Evolutionary conservation across 92 coral and sea anemone species (phyloP).

Genomic region (Ricordea florida): DNA sequence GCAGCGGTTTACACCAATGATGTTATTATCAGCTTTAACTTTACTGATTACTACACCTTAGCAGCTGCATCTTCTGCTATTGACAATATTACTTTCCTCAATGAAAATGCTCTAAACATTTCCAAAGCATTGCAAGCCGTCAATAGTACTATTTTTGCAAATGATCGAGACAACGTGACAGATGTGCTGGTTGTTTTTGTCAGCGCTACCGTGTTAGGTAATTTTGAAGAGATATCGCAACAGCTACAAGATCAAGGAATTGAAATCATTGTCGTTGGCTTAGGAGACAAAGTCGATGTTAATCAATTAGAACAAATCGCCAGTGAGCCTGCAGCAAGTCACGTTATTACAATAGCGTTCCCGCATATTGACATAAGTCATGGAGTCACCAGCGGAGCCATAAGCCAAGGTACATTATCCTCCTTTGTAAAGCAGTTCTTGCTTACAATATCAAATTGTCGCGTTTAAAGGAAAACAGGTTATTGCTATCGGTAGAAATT

Average conservation of each 20-base stretch:
- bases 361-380: constrained; percentile 2
- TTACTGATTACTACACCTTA: constrained; percentile 11
- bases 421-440: background rate
- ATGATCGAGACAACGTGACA: constrained; percentile 24
- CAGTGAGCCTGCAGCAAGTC: background rate
- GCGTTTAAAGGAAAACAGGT: background rate
- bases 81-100: constrained; percentile 34
- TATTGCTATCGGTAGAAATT: background rate
- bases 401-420: background rate
- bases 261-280: constrained; percentile 28
- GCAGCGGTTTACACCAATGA: constrained; percentile 22
- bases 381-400: background rate
- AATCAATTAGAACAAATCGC: constrained; percentile 23
- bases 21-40: constrained; percentile 23
- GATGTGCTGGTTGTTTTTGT: constrained; percentile 25
- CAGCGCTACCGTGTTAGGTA: constrained; percentile 19
- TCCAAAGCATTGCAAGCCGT: constrained; percentile 1
- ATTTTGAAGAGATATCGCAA: constrained; percentile 4
- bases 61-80: constrained; percentile 31
- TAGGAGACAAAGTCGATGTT: constrained; percentile 3
- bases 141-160: background rate
- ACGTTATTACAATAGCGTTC: constrained; percentile 9
- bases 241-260: constrained; percentile 1
- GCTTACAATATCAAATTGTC: background rate
- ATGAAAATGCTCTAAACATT: constrained; percentile 19